Base-by-base conservation (phyloP, 2,888 invertebrate genomes). In the Coenonympha arcania region DNA sequence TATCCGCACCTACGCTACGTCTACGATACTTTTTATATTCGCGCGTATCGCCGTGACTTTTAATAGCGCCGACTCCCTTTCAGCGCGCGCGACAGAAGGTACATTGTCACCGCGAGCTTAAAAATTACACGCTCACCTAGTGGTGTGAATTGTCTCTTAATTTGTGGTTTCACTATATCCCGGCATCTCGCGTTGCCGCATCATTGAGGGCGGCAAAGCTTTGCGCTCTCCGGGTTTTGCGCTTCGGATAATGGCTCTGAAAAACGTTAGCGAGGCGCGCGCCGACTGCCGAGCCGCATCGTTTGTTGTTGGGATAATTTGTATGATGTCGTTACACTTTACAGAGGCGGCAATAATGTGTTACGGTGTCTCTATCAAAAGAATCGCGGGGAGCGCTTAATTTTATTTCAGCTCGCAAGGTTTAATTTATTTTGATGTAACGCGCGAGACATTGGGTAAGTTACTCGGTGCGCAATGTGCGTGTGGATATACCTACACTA, bases 191-290 rank as follows among this genome's bases (percentile, higher is more conserved):
- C 63, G 61, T 63, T 66, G 67, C 67, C 65, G 65, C 68, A 69
- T 70, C 71, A 68, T 71, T 68, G 70, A 71, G 62, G 64, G 63
- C 69, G 68, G 71, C 73, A 79, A 76, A 76, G 79, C 79, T 76
- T 77, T 77, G 71, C 66, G 68, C n/a, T 63, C 54, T 57, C 56
- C 51, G 60, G 60, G 61, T 63, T 63, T 63, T 62, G 57, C 62
- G 58, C 61, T 47, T 50, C 59, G 59, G 59, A 63, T 69, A 69
- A 69, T 68, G 61, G 65, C 61, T 63, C 60, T 71, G 68, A 73
- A 39, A 70, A 73, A 73, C 70, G 77, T 75, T 71, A 69, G 66
- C 62, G 42, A 66, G 68, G 65, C 67, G 69, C 55, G 55, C 52
- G 57, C 64, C 56, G 58, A 59, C 50, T 54, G 57, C 64, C 56